Evolutionary conservation across 2,113 vertebrate genomes (phyloP), one percentile per base, ranked within the genome.

Genomic region (Ia io): DNA sequence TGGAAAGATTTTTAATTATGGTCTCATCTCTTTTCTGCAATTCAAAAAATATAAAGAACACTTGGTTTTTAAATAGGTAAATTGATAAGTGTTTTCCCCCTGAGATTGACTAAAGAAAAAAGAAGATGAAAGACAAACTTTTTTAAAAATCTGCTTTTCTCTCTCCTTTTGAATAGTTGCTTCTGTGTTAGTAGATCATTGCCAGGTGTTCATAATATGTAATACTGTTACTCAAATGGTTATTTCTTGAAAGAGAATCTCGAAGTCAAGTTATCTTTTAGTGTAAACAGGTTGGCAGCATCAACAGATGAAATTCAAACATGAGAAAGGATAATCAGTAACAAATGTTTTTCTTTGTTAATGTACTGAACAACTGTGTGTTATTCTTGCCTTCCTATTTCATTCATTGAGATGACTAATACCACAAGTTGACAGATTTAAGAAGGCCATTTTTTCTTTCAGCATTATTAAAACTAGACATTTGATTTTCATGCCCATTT

Each of bases 241-340:
- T 80, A 84, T 90, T 96, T 94, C 83, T 88, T 93, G 14, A 71
- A 90, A 73, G 4, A 91, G 20, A 95, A 84, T 91, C 76, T 93
- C 94, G n/a, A 93, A 93, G 49, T 96, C 78, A 69, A 71, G 71
- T 87, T n/a, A n/a, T n/a, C n/a, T n/a, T n/a, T n/a, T n/a, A n/a
- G n/a, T n/a, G n/a, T n/a, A n/a, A n/a, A n/a, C n/a, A n/a, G n/a
- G n/a, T n/a, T n/a, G n/a, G n/a, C n/a, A n/a, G n/a, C n/a, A n/a
- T n/a, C n/a, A n/a, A n/a, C n/a, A n/a, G n/a, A n/a, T 98, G 90
- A 84, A 93, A 16, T 73, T 93, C n/a, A 89, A 91, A 82, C 35
- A 94, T 91, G 79, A 8, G 90, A 79, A 89, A 49, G 37, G 67
- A 13, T 79, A 69, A 65, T 47, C 65, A 65, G 30, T 67, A 59